Evolutionary conservation across 2,113 vertebrate genomes (phyloP), one percentile per base, ranked within the genome.

Genomic region (Boulengeromyrus knoepffleri): DNA sequence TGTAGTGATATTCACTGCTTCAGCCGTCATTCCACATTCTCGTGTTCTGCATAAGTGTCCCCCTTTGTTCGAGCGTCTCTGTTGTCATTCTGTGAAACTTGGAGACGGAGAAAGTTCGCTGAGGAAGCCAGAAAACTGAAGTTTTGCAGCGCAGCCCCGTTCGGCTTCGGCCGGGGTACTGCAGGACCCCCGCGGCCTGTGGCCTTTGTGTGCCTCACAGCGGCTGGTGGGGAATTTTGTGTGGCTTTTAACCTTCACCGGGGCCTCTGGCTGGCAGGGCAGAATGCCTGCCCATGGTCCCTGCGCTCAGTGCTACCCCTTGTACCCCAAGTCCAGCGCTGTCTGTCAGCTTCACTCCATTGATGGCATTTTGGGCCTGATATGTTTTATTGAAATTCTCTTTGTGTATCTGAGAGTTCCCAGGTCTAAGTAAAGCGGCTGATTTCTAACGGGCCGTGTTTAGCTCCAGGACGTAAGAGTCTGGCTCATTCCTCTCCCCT

Each of bases 181-280:
- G 88, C 49, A 24, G 39, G 52, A 83, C 49, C 91, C 95, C 93
- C 66, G 93, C 94, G 91, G 94, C 85, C 91, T 58, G 86, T 91
- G 89, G 93, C 92, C 92, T 95, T 94, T 95, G 91, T 95, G 92
- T 90, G 46, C 93, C 92, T 93, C 90, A 89, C 88, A 93, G 92
- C 91, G 90, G 93, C 94, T 92, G 91, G 92, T 94, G 94, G 93
- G 56, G 93, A 95, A 92, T 95, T 94, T 13, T 94, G 91, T 93
- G 92, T 94, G 94, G 89, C 93, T 95, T 96, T 95, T 96, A 95
- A 95, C 94, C 94, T 94, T 91, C 70, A 86, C 62, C n/a, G 39
- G 39, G 91, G 90, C 92, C 91, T 85, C 66, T 87, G 74, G 62
- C 66, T 47, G 66, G 47, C 17, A 24, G 90, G 85, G 87, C 89